These are phyloP conservation scores for Polyergus mexicanus DNA, from an alignment of 1,140 invertebrate genomes.

Conservation along the genomic window DNA sequence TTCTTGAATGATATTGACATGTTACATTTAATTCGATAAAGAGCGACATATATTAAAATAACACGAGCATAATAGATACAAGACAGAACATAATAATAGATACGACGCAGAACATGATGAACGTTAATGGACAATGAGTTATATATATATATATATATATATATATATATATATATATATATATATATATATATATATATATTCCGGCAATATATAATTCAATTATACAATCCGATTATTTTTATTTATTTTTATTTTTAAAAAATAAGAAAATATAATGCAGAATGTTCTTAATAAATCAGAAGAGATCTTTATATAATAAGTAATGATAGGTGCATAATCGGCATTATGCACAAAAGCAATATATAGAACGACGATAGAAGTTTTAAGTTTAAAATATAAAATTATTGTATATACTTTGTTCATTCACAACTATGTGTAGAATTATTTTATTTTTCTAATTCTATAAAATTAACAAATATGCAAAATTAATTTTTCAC, in stretches of 20 bases:
- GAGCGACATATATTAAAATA: slow-evolving; percentile 4
- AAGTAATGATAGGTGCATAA: too few relatives aligned
- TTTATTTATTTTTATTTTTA: neutral
- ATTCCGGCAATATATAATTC: neutral
- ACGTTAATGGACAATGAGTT: neutral
- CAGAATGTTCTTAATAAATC: neutral
- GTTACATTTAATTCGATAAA: slow-evolving; percentile 34
- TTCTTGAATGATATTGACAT: slow-evolving; percentile 24
- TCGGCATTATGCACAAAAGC: too few relatives aligned
- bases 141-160: too few relatives aligned
- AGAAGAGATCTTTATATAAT: too few relatives aligned
- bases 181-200: too few relatives aligned
- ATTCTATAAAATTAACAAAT: neutral
- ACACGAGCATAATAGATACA: neutral
- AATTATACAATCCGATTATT: too few relatives aligned
- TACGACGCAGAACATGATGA: neutral
- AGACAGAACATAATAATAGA: too few relatives aligned
- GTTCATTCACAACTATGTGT: neutral
- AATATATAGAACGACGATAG: too few relatives aligned
- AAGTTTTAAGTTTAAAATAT: slow-evolving; percentile 2
- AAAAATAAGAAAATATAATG: neutral
- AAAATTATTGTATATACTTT: neutral
- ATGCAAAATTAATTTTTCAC: too few relatives aligned
- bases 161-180: too few relatives aligned
- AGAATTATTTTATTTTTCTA: neutral